Evolutionary conservation across 2,888 invertebrate genomes (phyloP).

Genomic region (Chaetogeoica ovagalla): DNA sequence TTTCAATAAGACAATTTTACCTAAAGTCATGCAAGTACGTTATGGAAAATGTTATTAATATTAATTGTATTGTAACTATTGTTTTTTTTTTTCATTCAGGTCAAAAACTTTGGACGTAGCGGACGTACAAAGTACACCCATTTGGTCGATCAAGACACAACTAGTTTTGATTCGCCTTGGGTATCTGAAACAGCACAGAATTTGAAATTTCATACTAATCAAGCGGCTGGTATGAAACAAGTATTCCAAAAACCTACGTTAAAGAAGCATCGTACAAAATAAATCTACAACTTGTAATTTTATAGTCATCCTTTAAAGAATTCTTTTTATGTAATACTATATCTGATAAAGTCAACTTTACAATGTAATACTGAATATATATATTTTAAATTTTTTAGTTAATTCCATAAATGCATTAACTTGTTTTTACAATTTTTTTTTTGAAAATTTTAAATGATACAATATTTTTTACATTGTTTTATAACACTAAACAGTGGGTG

Average conservation of each 20-base stretch:
- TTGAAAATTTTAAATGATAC: too few relatives aligned
- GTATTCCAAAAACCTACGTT: slow-evolving; percentile 84
- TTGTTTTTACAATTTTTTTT: too few relatives aligned
- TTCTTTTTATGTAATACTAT: too few relatives aligned
- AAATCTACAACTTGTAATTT: slow-evolving; percentile 22
- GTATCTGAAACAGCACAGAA: slow-evolving; percentile 87
- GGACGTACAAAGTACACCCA: slow-evolving; percentile 99
- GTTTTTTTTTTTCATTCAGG: slow-evolving; percentile 61
- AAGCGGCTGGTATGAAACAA: slow-evolving; percentile 92
- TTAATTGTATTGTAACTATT: too few relatives aligned
- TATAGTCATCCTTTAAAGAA: too few relatives aligned
- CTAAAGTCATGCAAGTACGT: slow-evolving; percentile 94
- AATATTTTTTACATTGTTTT: too few relatives aligned
- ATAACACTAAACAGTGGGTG: too few relatives aligned
- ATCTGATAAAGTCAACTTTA: too few relatives aligned
- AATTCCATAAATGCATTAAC: too few relatives aligned
- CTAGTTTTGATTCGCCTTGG: slow-evolving; percentile 97
- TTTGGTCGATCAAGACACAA: slow-evolving; percentile 98
- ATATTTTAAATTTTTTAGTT: too few relatives aligned
- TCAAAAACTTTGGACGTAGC: slow-evolving; percentile 98
- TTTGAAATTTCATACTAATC: slow-evolving; percentile 81
- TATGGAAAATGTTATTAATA: background rate
- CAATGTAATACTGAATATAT: too few relatives aligned
- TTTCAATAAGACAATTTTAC: slow-evolving; percentile 97
- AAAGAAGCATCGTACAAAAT: slow-evolving; percentile 61